These are phyloP conservation scores for Matsumurasca onukii DNA, from an alignment of 1,140 invertebrate species.

Conservation along the genomic window DNA sequence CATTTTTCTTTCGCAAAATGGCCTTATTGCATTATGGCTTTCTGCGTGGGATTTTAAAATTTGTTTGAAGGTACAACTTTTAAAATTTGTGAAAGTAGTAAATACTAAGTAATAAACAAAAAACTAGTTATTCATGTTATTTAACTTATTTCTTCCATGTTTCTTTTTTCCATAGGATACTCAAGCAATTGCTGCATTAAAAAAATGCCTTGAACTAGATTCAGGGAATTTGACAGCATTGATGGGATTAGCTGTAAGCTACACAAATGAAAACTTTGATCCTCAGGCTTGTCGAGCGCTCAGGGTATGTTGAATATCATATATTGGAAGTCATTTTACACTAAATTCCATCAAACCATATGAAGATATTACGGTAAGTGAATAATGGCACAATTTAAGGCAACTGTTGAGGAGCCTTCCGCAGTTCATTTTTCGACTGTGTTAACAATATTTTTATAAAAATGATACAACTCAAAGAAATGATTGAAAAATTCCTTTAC, in stretches of 20 bases:
- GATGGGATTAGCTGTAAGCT: constrained; percentile 89
- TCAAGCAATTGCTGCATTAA: constrained; percentile 84
- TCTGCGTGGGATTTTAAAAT: too few relatives aligned
- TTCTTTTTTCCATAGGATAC: constrained; percentile 66
- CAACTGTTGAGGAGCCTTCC: not conserved
- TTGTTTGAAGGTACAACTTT: too few relatives aligned
- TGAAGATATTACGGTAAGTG: not conserved
- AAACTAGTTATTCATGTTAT: too few relatives aligned
- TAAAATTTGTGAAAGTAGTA: too few relatives aligned
- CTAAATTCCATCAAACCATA: not conserved
- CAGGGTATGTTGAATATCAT: constrained; percentile 45
- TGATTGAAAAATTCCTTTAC: not conserved
- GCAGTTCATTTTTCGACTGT: not conserved
- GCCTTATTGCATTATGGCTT: too few relatives aligned
- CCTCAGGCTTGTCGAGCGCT: constrained; percentile 70
- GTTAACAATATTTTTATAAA: not conserved
- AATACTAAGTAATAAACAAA: too few relatives aligned
- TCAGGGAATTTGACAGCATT: constrained; percentile 80
- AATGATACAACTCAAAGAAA: not conserved
- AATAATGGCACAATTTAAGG: not conserved
- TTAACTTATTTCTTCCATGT: not conserved
- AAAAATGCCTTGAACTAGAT: constrained; percentile 80
- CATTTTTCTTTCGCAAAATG: not conserved
- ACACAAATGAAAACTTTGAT: constrained; percentile 91
- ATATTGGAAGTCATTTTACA: not conserved